Evolutionary conservation across 2,113 vertebrate species (phyloP).

Genomic region (Rhinopomastus cyanomelas): DNA sequence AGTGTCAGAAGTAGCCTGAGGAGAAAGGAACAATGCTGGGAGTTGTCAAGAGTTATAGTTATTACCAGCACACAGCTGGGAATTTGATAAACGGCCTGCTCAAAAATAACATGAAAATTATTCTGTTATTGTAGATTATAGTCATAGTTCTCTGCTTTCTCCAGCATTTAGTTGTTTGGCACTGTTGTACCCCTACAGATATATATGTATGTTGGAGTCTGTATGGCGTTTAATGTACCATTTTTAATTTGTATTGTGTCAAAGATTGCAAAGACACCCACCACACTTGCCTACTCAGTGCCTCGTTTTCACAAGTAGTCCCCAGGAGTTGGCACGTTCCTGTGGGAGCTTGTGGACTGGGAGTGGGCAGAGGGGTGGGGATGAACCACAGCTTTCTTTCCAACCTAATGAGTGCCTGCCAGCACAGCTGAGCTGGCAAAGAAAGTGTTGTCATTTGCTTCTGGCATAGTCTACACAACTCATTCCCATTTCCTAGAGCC

Average conservation of each 20-base stretch:
- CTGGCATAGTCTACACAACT: slow-evolving; percentile 43
- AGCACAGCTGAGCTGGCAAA: slow-evolving; percentile 65
- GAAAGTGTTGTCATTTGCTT: slow-evolving; percentile 43
- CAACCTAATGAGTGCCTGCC: slow-evolving; percentile 54
- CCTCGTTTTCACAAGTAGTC: slow-evolving; percentile 14
- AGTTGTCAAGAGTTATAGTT: background rate
- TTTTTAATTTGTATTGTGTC: background rate
- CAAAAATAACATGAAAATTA: slow-evolving; percentile 34
- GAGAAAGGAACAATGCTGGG: slow-evolving; percentile 3
- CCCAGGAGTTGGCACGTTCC: background rate
- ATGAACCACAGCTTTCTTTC: slow-evolving; percentile 44
- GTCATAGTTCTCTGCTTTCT: background rate
- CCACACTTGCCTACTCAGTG: background rate
- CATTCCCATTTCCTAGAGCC: background rate
- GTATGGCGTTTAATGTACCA: background rate
- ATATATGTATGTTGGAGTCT: background rate
- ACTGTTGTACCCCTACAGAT: background rate
- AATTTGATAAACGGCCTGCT: slow-evolving; percentile 34
- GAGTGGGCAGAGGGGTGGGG: slow-evolving; percentile 51
- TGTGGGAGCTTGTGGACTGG: slow-evolving; percentile 37
- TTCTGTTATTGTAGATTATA: background rate
- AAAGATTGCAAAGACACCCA: background rate
- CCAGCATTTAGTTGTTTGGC: background rate
- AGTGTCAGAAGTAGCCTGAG: slow-evolving; percentile 15
- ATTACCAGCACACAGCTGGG: slow-evolving; percentile 1